phyloP scores from a whole-genome alignment of 2,797 vertebrate species.

The Muscicapa comitata region DNA sequence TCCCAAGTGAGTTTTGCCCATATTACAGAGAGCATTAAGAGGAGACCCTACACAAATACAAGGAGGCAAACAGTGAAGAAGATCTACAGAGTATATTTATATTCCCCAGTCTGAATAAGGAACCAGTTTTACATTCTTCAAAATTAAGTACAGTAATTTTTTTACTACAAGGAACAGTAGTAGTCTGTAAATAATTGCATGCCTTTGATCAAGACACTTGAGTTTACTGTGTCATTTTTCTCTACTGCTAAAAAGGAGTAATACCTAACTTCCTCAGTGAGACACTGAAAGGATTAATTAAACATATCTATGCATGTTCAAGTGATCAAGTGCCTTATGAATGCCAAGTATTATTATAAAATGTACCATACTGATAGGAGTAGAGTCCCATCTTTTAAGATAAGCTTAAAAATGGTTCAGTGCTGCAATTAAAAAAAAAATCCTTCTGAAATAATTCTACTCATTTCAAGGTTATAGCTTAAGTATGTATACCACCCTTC shows the following conservation, averaged over 20 bases:
- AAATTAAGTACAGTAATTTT: background rate
- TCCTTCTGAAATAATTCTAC: background rate
- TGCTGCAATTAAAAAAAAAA: background rate
- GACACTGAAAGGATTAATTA: constrained; percentile 14
- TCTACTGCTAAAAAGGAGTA: background rate
- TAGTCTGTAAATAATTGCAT: constrained; percentile 16
- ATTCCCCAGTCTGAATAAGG: background rate
- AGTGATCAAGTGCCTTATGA: background rate
- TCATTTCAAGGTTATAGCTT: background rate
- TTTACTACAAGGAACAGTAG: background rate
- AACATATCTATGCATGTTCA: background rate
- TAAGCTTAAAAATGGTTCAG: background rate
- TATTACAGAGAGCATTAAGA: background rate
- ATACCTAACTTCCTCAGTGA: constrained; percentile 8
- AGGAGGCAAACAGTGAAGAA: background rate
- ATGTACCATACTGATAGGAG: background rate
- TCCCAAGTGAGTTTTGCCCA: background rate
- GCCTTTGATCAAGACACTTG: constrained; percentile 17
- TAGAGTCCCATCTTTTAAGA: background rate
- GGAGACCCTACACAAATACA: background rate
- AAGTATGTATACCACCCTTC: background rate
- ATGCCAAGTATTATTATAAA: background rate
- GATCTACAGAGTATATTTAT: background rate
- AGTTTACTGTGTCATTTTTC: background rate
- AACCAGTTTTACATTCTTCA: background rate